Base-by-base conservation (phyloP, 2,888 invertebrate genomes). In the Linnaemya tessellans region DNA sequence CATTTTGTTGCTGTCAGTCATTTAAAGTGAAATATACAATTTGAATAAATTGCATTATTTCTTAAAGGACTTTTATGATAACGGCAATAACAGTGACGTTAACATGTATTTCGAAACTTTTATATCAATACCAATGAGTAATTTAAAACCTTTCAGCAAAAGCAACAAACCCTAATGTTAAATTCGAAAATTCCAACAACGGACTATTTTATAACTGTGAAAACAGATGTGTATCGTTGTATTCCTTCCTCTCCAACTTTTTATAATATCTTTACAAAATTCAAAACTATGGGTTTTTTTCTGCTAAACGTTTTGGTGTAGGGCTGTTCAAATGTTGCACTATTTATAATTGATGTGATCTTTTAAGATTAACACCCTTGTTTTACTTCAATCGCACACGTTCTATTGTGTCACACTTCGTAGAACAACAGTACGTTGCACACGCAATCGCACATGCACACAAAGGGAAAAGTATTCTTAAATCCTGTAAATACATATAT, bases 301-400 rank as follows among this genome's bases (percentile, higher is more conserved):
- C 81, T 38, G 18, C n/a, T 30, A 30, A 3, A 35, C n/a, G 30
- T 18, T 9, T n/a, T 60, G 41, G 4, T 46, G 18, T 54, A 43
- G 51, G 35, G 9, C 67, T 46, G 62, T 58, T 65, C 71, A 82
- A 79, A 68, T 85, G 81, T 79, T 79, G 64, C 81, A 81, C 79
- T 62, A 85, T 58, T 65, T 75, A 74, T 81, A 78, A 81, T 75
- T 75, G 73, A 74, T 85, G 81, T 81, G 81, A 85, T 85, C 81
- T 85, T 84, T 81, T 43, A 35, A 85, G 79, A 85, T 85, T 85
- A 79, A 79, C 84, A 85, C 84, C 84, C 84, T 81, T 85, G 84
- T 82, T 82, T 71, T 25, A 65, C 30, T 64, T 22, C 38, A 71
- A 77, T 68, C 58, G 60, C 70, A 80, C 56, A 64, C 70, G 46